Percentiles rank a stretch among this genome's conserved stretches.
Conservation (phyloP, 2,113 vertebrate species). For the Coptodon rendalli region DNA sequence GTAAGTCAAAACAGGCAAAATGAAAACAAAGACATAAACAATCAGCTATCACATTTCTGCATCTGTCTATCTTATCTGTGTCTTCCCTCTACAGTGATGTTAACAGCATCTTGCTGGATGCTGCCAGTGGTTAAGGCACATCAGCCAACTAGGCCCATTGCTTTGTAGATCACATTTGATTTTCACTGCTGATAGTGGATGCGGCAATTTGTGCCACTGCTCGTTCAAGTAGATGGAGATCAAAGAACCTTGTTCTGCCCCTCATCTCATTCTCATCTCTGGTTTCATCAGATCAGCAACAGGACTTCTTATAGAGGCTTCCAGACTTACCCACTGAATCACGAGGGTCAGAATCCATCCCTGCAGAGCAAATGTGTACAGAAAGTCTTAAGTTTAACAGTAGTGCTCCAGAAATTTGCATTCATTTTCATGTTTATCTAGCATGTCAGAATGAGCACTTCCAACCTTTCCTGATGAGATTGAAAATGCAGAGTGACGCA, state of each 20-base stretch:
- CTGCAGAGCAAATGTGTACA: neutral
- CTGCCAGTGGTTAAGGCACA: constrained; percentile 33
- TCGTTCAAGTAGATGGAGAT: constrained; percentile 62
- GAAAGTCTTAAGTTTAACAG: neutral
- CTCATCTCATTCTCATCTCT: constrained; percentile 32
- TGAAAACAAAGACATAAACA: constrained; percentile 7
- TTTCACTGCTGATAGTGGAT: constrained; percentile 57
- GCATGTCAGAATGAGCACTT: neutral
- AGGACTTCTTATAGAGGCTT: constrained; percentile 6
- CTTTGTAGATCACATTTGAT: constrained; percentile 69
- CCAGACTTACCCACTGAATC: constrained; percentile 2
- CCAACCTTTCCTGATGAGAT: neutral
- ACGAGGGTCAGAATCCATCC: constrained; percentile 26
- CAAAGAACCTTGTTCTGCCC: constrained; percentile 34
- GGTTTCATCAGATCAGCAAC: constrained; percentile 59
- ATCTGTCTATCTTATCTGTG: neutral
- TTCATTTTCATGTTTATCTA: constrained; percentile 33
- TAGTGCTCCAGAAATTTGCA: constrained; percentile 1
- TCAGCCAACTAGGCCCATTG: constrained; percentile 6
- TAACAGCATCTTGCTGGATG: constrained; percentile 46
- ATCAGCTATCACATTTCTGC: constrained; percentile 17
- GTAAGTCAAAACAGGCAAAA: neutral
- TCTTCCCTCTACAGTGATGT: constrained; percentile 18
- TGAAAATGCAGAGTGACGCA: neutral
- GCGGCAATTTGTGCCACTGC: constrained; percentile 55